Evolutionary conservation across 1,140 invertebrate genomes (phyloP), one percentile per base, ranked within the genome.

Genomic region (Macrobrachium nipponense): DNA sequence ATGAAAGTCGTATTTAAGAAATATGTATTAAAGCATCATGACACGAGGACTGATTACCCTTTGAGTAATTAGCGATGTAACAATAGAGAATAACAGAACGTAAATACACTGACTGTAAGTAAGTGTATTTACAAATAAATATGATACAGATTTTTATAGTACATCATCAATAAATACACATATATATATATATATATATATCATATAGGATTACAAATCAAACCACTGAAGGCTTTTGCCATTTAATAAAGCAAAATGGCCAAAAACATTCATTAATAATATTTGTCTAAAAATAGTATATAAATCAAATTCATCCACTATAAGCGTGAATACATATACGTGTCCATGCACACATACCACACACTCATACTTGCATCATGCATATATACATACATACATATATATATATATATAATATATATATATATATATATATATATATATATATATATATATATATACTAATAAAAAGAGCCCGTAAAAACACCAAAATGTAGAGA

Each of bases 1-100:
- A 73, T 36, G 43, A 73, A n/a, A 23, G 17, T 17, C 15, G n/a
- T 20, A 0, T 27, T 73, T 73, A 73, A 51, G 70, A 73, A 73
- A 73, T 20, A 23, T 73, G 23, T 73, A 73, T 73, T 73, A 73
- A 23, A 73, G 70, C 70, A 73, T 73, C 70, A 73, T 51, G 51
- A 51, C 51, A 51, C 51, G 51, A 51, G 51, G 51, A 12, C 51
- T 51, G 51, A 51, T 51, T 51, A 51, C 51, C 51, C 12, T 51
- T 51, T 51, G 12, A 51, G 70, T 73, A 20, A 73, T 36, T 36
- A 36, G 70, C 70, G 8, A 23, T 36, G 44, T 73, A 73, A 73
- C 23, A 43, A 73, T 36, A 73, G 23, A 73, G 27, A 73, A 43
- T 73, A 36, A 36, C 58, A 51, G 20, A n/a, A 23, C 44, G 23